These are phyloP conservation scores for Cloeon dipterum DNA, from an alignment of 2,888 invertebrate genomes.

Conservation along the genomic window DNA sequence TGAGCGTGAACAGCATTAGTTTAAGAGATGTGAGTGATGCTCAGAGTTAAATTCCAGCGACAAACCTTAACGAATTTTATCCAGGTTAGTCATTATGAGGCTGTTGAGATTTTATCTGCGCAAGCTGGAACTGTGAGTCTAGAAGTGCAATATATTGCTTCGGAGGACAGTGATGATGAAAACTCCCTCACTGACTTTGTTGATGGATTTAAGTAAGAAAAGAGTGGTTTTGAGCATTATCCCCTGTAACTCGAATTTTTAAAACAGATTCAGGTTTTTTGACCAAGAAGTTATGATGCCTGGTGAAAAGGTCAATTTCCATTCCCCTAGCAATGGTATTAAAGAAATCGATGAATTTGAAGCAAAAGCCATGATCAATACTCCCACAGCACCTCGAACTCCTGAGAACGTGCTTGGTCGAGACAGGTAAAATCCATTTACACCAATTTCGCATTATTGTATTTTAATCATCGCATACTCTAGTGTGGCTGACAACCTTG, in stretches of 20 bases:
- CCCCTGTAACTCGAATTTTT: conserved; percentile 2
- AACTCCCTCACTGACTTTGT: conserved; percentile 34
- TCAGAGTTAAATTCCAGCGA: not conserved
- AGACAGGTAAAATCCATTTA: not conserved
- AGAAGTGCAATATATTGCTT: conserved; percentile 51
- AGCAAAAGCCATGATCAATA: conserved; percentile 24
- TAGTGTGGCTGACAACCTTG: not conserved
- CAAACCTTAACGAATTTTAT: conserved; percentile 3
- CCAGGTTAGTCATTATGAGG: conserved; percentile 52
- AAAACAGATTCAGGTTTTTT: conserved; percentile 19
- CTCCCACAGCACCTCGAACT: conserved; percentile 40
- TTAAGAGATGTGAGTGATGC: conserved; percentile 31
- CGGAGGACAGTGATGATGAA: conserved; percentile 35
- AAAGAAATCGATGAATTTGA: conserved; percentile 23
- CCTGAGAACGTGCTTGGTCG: conserved; percentile 16
- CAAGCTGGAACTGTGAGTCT: conserved; percentile 53
- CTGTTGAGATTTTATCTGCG: conserved; percentile 53
- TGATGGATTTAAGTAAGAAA: conserved; percentile 22
- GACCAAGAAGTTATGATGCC: conserved; percentile 20
- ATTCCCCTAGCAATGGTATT: conserved; percentile 10
- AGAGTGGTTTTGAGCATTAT: conserved; percentile 1
- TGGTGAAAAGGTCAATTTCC: conserved; percentile 15
- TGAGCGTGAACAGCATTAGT: conserved; percentile 57
- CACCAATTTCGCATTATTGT: too few relatives aligned
- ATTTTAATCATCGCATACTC: too few relatives aligned